Percentiles rank a stretch among this genome's conserved stretches.
Conservation (phyloP, 1,140 invertebrate species). For the Rhyzopertha dominica region DNA sequence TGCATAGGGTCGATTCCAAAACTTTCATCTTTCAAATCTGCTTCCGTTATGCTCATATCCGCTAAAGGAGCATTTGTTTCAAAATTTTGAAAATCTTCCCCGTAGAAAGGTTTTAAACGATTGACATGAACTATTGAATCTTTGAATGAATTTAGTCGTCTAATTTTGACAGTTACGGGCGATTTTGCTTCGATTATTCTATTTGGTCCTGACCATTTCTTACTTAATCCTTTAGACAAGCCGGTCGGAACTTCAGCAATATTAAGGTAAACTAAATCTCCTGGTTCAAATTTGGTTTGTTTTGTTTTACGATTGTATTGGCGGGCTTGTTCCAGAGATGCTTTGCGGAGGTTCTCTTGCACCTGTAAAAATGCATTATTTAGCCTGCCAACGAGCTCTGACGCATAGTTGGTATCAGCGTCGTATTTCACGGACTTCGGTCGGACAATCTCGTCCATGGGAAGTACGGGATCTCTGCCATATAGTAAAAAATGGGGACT, state of each 20-base stretch:
- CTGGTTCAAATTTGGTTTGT: not conserved
- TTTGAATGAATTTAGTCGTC: too few relatives aligned
- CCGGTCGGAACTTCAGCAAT: not conserved
- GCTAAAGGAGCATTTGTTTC: too few relatives aligned
- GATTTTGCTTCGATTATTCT: too few relatives aligned
- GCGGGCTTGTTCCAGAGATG: too few relatives aligned
- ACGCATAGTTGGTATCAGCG: conserved; percentile 1
- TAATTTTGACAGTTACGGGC: too few relatives aligned
- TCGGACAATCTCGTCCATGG: not conserved
- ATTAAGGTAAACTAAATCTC: conserved; percentile 8
- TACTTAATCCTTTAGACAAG: not conserved
- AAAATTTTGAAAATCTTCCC: too few relatives aligned
- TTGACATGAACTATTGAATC: conserved; percentile 3
- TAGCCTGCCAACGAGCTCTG: conserved; percentile 3
- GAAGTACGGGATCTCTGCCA: conserved; percentile 5
- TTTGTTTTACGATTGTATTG: conserved; percentile 4
- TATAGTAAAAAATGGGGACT: conserved; percentile 10
- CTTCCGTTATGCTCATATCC: too few relatives aligned
- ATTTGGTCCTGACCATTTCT: not conserved
- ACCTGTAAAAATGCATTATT: conserved; percentile 1
- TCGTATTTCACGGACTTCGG: not conserved
- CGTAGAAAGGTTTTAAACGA: not conserved
- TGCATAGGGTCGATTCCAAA: too few relatives aligned
- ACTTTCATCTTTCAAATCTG: too few relatives aligned
- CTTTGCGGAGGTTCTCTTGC: too few relatives aligned